These are phyloP conservation scores for Trissolcus basalis DNA, from an alignment of 1,140 invertebrate species.

Conservation along the genomic window DNA sequence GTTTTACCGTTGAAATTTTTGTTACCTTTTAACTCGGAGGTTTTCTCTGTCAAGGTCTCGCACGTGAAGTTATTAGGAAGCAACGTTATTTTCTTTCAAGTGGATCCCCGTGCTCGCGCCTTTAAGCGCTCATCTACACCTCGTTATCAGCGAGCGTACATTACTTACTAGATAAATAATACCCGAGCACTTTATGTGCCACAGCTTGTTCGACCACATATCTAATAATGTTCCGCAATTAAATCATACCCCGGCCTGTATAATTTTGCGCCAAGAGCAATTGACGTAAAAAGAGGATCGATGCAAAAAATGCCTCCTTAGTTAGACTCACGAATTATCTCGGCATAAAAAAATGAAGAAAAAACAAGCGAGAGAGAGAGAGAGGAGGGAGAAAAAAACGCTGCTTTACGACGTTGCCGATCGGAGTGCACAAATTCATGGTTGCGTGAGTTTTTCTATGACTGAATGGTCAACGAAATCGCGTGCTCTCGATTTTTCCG, in stretches of 20 bases:
- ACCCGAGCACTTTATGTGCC: conserved; percentile 50
- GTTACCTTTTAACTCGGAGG: conserved; percentile 59
- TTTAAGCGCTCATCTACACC: conserved; percentile 58
- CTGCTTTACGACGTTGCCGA: too few species aligned
- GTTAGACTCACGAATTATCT: too few species aligned
- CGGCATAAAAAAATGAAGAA: too few species aligned
- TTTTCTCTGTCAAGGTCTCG: conserved; percentile 54
- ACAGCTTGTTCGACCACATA: conserved; percentile 38
- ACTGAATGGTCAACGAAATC: too few species aligned
- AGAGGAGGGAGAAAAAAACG: too few species aligned
- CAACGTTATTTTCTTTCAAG: conserved; percentile 44
- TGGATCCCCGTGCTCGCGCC: conserved; percentile 40
- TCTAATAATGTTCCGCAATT: conserved; percentile 54
- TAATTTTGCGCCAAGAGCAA: conserved; percentile 21
- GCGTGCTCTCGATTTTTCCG: too few species aligned
- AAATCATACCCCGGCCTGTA: conserved; percentile 46
- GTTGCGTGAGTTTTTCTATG: too few species aligned
- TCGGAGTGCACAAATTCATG: too few species aligned
- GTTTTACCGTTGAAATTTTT: conserved; percentile 39
- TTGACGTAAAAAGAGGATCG: too few species aligned
- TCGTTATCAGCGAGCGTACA: conserved; percentile 56
- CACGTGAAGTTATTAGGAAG: conserved; percentile 63
- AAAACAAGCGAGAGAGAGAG: too few species aligned
- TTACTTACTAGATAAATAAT: conserved; percentile 59
- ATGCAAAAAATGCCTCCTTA: too few species aligned